A percentile compares a stretch with the other conserved stretches of the same genome.
These are phyloP conservation scores for Phylloscopus trochiloides DNA, from an alignment of 2,113 vertebrate species.

Conservation along the genomic window DNA sequence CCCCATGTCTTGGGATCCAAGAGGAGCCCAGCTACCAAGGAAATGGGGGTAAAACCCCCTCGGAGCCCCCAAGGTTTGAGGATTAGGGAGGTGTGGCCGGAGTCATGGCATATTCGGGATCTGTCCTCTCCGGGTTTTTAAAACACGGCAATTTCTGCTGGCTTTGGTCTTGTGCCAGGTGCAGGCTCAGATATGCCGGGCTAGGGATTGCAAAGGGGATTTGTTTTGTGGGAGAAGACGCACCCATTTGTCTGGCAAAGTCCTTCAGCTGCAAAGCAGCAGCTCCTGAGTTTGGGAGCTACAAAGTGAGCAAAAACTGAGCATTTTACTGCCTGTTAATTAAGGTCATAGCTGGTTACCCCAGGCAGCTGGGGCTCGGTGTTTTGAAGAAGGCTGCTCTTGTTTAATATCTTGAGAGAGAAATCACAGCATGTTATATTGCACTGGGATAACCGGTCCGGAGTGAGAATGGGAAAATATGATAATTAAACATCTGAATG, in stretches of 20 bases:
- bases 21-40: not conserved
- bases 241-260: not conserved
- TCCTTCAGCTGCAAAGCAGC: not conserved
- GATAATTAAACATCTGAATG: not conserved
- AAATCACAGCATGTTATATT: not conserved
- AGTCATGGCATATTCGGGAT: accelerated
- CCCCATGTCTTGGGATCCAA: accelerated
- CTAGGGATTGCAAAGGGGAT: accelerated
- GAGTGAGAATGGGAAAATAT: not conserved
- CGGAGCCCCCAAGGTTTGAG: accelerated
- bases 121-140: not conserved
- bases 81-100: accelerated
- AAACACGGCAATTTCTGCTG: not conserved
- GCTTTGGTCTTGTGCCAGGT: not conserved
- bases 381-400: not conserved
- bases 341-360: not conserved
- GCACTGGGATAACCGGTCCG: not conserved
- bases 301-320: not conserved
- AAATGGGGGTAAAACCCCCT: not conserved
- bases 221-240: not conserved
- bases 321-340: not conserved
- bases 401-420: not conserved
- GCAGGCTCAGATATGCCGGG: not conserved
- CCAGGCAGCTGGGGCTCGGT: not conserved
- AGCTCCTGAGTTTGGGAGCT: not conserved